Conservation (phyloP, 2,888 invertebrate genomes). For the Cephus nigrinus region DNA sequence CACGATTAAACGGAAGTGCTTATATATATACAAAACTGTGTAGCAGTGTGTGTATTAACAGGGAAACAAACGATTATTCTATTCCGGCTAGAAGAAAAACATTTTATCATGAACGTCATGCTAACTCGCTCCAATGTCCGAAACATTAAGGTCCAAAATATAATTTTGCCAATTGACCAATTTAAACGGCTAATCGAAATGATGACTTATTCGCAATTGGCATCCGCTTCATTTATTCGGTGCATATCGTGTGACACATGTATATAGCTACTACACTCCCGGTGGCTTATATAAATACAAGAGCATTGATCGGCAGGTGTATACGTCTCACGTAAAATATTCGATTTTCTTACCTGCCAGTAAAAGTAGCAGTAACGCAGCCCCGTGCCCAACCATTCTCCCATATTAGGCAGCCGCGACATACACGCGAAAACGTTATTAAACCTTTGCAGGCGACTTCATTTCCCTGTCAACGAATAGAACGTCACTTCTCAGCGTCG, state of each 20-base stretch:
- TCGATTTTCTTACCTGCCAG: constrained; percentile 51
- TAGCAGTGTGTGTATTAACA: neutral
- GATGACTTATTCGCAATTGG: neutral
- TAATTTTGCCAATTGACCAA: neutral
- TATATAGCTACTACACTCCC: constrained; percentile 6
- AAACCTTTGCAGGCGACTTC: constrained; percentile 29
- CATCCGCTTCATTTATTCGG: neutral
- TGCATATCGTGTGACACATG: constrained; percentile 5
- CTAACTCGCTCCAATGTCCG: neutral
- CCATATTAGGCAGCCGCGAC: constrained; percentile 55
- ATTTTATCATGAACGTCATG: neutral
- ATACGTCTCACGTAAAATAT: neutral
- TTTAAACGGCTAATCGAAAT: neutral
- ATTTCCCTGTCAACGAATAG: constrained; percentile 26
- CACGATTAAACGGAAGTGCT: neutral
- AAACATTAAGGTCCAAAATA: neutral
- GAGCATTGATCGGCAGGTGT: constrained; percentile 24
- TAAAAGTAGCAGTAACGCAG: constrained; percentile 57
- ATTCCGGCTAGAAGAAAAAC: neutral
- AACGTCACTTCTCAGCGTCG: constrained; percentile 16
- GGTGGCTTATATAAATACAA: constrained; percentile 21
- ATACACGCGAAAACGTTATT: constrained; percentile 30
- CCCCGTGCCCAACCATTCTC: constrained; percentile 58
- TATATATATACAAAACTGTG: neutral
- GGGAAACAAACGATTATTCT: neutral